Percentiles rank a stretch among this genome's conserved stretches.
These are phyloP conservation scores for Rhinella marina DNA, from an alignment of 2,797 vertebrate genomes.

Conservation along the genomic window DNA sequence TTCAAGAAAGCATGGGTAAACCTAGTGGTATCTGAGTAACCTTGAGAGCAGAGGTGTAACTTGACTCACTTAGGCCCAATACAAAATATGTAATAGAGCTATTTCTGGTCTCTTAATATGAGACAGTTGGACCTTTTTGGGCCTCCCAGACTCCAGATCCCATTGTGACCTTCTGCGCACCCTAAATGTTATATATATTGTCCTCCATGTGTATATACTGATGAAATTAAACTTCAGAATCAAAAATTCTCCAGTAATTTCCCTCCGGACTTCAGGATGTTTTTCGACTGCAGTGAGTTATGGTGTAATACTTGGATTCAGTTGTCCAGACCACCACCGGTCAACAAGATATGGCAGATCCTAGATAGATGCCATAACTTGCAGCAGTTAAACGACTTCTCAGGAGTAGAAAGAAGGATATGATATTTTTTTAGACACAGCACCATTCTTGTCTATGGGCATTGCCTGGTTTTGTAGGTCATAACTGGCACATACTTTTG, in stretches of 20 bases:
- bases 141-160: not conserved
- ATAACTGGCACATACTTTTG: not conserved
- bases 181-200: not conserved
- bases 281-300: not conserved
- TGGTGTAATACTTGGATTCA: no score
- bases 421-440: no score
- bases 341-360: no score
- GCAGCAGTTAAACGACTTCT: no score
- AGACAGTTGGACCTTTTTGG: not conserved
- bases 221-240: no score
- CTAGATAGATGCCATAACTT: no score
- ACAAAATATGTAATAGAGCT: not conserved
- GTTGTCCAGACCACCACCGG: no score
- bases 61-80: not conserved
- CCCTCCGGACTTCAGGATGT: not conserved
- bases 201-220: no score
- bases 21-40: not conserved
- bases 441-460: no score
- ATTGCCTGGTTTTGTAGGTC: no score
- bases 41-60: not conserved
- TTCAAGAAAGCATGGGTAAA: not conserved
- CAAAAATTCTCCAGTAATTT: no score
- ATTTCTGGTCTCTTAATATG: not conserved
- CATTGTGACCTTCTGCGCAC: not conserved
- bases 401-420: no score